These are phyloP conservation scores for Gallinago jamesoni DNA, from an alignment of 2,113 vertebrate species.

Conservation along the genomic window DNA sequence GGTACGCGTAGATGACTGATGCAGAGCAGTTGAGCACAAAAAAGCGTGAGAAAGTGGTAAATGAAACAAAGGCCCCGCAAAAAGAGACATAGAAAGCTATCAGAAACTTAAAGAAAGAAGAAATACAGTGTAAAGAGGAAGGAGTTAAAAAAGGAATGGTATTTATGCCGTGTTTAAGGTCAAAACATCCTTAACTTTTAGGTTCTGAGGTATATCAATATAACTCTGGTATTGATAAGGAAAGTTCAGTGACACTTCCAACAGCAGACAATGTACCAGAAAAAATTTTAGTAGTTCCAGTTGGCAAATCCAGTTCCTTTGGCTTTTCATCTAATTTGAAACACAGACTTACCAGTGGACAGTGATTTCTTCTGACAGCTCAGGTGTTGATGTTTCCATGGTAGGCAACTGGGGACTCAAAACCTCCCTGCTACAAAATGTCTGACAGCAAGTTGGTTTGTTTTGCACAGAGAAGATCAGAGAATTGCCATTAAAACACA, in stretches of 20 bases:
- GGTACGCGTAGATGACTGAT: not conserved
- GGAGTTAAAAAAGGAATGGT: not conserved
- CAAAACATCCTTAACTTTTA: not conserved
- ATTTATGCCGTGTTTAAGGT: not conserved
- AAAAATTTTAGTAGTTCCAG: not conserved
- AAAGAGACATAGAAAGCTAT: not conserved
- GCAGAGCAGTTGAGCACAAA: not conserved
- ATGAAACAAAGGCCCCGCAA: not conserved
- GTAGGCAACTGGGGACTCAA: not conserved
- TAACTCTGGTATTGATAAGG: not conserved
- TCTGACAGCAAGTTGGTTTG: not conserved
- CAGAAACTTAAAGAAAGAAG: not conserved
- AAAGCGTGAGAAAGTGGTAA: not conserved
- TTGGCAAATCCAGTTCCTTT: not conserved
- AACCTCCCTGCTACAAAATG: not conserved
- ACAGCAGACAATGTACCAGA: not conserved
- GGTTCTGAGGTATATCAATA: not conserved
- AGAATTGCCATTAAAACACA: not conserved
- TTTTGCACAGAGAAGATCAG: not conserved
- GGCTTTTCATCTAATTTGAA: not conserved
- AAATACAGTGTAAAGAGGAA: not conserved
- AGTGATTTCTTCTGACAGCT: not conserved
- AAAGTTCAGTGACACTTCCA: not conserved
- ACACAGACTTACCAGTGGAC: not conserved
- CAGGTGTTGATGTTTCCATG: not conserved